Conservation (phyloP, 2,113 vertebrate genomes). For the Phodopus roborovskii region DNA sequence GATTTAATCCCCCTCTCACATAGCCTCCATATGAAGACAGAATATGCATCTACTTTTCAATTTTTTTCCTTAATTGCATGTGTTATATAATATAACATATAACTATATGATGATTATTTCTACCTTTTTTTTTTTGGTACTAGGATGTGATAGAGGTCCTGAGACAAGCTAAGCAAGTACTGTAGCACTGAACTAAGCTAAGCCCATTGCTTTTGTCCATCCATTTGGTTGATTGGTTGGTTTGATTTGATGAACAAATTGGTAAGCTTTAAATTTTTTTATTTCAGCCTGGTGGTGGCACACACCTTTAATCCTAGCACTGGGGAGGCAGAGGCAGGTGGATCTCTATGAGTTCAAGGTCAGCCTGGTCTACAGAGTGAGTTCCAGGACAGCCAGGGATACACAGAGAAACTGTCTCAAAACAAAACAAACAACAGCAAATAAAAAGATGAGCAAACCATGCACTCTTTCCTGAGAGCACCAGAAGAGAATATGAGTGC, state of each 20-base stretch:
- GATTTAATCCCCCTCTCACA: slow-evolving; percentile 47
- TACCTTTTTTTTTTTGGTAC: neutral
- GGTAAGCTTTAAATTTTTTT: neutral
- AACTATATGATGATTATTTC: neutral
- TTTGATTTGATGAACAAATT: neutral
- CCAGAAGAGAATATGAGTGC: too few species aligned
- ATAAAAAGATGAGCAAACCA: too few species aligned
- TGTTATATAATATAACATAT: neutral
- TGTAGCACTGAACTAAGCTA: neutral
- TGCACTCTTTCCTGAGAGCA: too few species aligned
- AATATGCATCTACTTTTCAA: slow-evolving; percentile 49
- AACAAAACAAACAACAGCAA: too few species aligned
- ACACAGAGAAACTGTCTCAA: too few species aligned
- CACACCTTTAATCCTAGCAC: too few species aligned
- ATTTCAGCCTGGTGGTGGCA: too few species aligned
- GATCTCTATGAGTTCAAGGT: too few species aligned
- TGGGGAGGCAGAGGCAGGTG: too few species aligned
- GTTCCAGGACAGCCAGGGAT: too few species aligned
- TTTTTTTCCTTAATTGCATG: neutral
- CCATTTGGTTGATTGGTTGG: neutral
- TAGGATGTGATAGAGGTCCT: neutral
- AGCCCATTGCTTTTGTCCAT: neutral
- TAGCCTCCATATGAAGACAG: slow-evolving; percentile 43
- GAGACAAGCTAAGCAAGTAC: too few species aligned
- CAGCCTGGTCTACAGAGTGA: too few species aligned